These are phyloP conservation scores for Thermophis baileyi DNA, from an alignment of 2,113 vertebrate species.

Conservation along the genomic window DNA sequence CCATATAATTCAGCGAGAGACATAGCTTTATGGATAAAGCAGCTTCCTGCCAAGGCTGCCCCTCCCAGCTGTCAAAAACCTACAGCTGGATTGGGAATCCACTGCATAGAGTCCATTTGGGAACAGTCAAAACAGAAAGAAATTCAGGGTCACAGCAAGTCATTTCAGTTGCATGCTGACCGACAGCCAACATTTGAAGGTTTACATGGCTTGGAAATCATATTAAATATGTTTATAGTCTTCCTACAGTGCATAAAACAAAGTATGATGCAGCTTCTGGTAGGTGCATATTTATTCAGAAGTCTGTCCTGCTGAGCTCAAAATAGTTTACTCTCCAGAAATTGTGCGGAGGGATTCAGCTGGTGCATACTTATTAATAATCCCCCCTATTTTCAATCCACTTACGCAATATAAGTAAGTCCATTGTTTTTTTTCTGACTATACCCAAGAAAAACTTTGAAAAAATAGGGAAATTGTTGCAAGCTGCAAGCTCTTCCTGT, in stretches of 20 bases:
- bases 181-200: conserved; percentile 43
- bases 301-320: neutral
- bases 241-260: conserved; percentile 12
- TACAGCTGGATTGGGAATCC: conserved; percentile 2
- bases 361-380: neutral
- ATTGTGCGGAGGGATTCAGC: neutral
- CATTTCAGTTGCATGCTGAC: conserved; percentile 43
- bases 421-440: neutral
- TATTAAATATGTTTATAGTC: conserved; percentile 33
- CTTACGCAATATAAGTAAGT: neutral
- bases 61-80: conserved; percentile 9
- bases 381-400: neutral
- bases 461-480: too few species aligned
- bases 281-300: neutral
- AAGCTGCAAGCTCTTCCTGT: too few species aligned
- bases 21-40: neutral
- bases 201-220: conserved; percentile 22
- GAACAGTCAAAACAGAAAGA: conserved; percentile 29
- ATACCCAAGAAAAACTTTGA: too few species aligned
- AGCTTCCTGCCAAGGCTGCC: conserved; percentile 10
- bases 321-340: neutral
- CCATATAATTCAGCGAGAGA: neutral
- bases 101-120: neutral
- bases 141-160: conserved; percentile 26
- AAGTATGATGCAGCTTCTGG: neutral